phyloP scores from a whole-genome alignment of 1,140 invertebrate species.

The Nautilus pompilius region DNA sequence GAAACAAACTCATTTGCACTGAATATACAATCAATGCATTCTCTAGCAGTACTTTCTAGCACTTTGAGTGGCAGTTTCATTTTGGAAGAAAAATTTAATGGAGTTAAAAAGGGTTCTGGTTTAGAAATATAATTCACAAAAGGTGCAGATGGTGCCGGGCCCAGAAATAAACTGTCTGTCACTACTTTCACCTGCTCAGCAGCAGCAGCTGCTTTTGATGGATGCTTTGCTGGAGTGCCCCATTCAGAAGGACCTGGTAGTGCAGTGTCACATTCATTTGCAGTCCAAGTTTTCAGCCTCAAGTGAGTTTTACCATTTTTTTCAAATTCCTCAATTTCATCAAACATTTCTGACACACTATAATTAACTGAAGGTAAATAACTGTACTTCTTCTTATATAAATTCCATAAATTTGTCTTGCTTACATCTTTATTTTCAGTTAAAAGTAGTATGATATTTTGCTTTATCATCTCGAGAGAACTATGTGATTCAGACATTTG shows the following conservation, averaged over 20 bases:
- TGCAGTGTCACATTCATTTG: too few species aligned
- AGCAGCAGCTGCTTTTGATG: neutral
- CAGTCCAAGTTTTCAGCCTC: too few species aligned
- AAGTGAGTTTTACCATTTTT: too few species aligned
- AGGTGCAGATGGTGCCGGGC: neutral
- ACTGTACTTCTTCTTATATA: too few species aligned
- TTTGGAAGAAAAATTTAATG: slow-evolving; percentile 9
- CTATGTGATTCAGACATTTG: too few species aligned
- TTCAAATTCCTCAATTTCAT: too few species aligned
- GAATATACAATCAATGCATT: slow-evolving; percentile 39
- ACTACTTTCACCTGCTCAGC: neutral
- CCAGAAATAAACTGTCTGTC: neutral
- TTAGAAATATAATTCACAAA: slow-evolving; percentile 15
- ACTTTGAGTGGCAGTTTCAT: slow-evolving; percentile 16
- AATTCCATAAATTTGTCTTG: too few species aligned
- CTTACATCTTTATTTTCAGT: too few species aligned
- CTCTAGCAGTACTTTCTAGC: slow-evolving; percentile 26
- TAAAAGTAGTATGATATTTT: too few species aligned
- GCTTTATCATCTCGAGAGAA: too few species aligned
- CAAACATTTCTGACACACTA: too few species aligned
- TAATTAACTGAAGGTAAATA: too few species aligned
- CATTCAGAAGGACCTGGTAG: neutral
- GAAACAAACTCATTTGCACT: slow-evolving; percentile 37
- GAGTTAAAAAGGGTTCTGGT: slow-evolving; percentile 22
- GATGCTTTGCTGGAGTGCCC: neutral